Percentiles rank a stretch among this genome's conserved stretches.
These are phyloP conservation scores for Zhuqinia jingwanae DNA, from an alignment of 2,888 invertebrate genomes.

Conservation along the genomic window DNA sequence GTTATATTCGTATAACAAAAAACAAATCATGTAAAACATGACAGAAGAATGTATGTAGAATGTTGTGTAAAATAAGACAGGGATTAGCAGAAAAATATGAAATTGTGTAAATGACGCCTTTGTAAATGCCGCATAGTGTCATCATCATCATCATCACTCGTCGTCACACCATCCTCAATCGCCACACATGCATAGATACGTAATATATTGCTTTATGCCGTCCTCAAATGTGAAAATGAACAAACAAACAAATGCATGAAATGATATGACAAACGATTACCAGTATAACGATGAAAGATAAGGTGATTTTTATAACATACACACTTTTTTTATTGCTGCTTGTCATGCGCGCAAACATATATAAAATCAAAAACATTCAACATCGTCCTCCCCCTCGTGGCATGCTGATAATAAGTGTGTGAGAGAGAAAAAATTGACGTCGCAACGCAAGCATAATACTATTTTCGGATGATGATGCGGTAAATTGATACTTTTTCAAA, in stretches of 20 bases:
- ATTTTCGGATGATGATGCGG: constrained; percentile 49
- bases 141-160: no score
- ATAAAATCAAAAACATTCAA: no score
- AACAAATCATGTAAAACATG: constrained; percentile 50
- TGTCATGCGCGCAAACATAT: constrained; percentile 41
- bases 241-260: no score
- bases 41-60: constrained; percentile 48
- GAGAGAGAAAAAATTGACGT: constrained; percentile 52
- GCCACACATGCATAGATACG: no score
- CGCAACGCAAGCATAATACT: constrained; percentile 36
- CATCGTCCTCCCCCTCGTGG: no score
- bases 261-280: constrained; percentile 1
- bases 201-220: no score
- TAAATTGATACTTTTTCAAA: constrained; percentile 30
- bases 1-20: not conserved
- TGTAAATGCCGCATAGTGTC: constrained; percentile 51
- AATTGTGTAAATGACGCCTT: constrained; percentile 4
- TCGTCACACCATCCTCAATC: constrained; percentile 26
- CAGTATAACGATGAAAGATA: constrained; percentile 17
- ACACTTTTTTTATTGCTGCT: constrained; percentile 54
- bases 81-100: constrained; percentile 51
- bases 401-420: no score
- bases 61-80: constrained; percentile 58
- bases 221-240: no score
- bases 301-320: not conserved